Base-by-base conservation (phyloP, 2,113 vertebrate genomes). In the Elephantulus edwardii region DNA sequence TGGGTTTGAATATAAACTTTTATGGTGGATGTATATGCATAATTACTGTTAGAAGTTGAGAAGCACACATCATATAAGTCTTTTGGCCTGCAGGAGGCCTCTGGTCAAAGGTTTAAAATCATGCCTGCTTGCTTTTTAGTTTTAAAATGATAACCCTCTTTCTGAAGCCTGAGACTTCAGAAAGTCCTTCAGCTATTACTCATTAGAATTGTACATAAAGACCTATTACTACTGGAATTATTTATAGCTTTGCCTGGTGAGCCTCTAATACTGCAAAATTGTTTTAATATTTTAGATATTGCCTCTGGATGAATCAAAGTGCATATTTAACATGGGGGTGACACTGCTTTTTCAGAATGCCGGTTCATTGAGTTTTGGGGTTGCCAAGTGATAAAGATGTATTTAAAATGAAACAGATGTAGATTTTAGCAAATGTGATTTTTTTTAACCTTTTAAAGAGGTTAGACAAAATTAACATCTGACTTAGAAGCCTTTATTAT, bases 281-380 rank as follows among this genome's bases (percentile, higher is more conserved):
- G 56, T n/a, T 72, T 80, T 74, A 88, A 86, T 72, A 30, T 86
- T 95, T 87, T 52, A 91, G n/a, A 46, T 58, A 40, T 62, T 48
- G 19, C 44, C 42, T 71, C 60, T 74, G 48, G 19, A 38, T 92
- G 68, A 16, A 66, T 81, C 77, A 94, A 87, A 86, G 60, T 68
- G 28, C 46, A 7, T 86, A 35, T 76, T 72, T 91, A 72, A 91
- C 46, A 86, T 81, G 72, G 56, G 28, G 16, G 16, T 54, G 52
- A 24, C 16, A 60, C 2, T 60, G 17, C 33, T 9, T 83, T 95
- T 12, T 48, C 46, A 83, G 42, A n/a, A 11, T 89, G 91, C 89
- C 76, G 71, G 33, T 88, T 83, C 4, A 72, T 78, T 86, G 79
- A 54, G 46, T 50, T 71, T 86, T 79, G 77, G 71, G 19, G 4